Conservation (phyloP, 2,797 vertebrate genomes). For the Sebastes kiyomatsui region DNA sequence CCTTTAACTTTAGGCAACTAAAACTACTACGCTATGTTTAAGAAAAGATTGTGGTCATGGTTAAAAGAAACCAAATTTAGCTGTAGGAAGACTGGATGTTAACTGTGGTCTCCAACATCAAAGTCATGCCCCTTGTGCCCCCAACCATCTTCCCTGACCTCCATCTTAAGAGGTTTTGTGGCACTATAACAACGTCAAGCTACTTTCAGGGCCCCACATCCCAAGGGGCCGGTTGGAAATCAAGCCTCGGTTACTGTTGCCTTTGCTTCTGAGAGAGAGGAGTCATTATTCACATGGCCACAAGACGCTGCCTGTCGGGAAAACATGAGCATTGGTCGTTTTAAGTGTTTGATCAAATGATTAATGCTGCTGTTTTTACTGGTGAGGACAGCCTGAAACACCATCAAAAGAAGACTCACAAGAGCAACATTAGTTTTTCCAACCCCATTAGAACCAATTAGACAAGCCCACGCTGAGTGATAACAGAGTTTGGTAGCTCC, state of each 20-base stretch:
- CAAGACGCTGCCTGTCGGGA: not conserved
- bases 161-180: conserved; percentile 13
- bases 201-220: conserved; percentile 10
- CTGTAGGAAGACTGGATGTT: not conserved
- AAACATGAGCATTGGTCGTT: not conserved
- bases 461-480: conserved; percentile 50
- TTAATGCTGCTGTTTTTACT: not conserved
- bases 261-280: conserved; percentile 12
- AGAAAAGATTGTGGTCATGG: not conserved
- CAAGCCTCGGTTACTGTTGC: not conserved
- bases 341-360: conserved; percentile 12
- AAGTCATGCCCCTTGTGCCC: conserved; percentile 10
- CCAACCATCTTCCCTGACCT: conserved; percentile 26
- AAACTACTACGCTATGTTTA: not conserved
- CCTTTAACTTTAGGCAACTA: not conserved
- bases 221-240: conserved; percentile 1
- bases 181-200: conserved; percentile 21
- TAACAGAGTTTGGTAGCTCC: conserved; percentile 50
- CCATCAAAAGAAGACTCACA: conserved; percentile 39
- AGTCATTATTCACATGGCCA: not conserved
- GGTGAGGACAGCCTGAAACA: not conserved
- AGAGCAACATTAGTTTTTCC: conserved; percentile 37
- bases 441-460: conserved; percentile 61
- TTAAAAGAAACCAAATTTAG: not conserved
- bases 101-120: conserved; percentile 23